Conservation (phyloP, 1,140 invertebrate genomes). For the Papilio glaucus region DNA sequence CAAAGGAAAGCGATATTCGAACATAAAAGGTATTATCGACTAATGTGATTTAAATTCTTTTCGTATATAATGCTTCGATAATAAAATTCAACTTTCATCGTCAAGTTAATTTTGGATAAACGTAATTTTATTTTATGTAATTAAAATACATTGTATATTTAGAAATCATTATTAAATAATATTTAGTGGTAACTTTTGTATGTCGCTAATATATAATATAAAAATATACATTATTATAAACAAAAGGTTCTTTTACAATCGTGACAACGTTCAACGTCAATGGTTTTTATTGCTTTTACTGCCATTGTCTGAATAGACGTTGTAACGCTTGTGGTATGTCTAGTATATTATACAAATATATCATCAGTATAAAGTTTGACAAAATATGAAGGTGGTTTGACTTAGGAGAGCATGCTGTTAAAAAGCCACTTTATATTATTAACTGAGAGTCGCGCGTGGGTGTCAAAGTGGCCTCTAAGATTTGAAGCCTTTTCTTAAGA, state of each 20-base stretch:
- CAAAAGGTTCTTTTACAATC: too few relatives aligned
- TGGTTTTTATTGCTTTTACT: too few relatives aligned
- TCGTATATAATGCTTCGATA: not conserved
- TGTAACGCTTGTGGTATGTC: too few relatives aligned
- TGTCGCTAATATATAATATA: not conserved
- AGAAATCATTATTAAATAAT: not conserved
- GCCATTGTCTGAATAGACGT: too few relatives aligned
- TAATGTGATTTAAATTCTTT: not conserved
- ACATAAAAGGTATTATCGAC: conserved; percentile 13
- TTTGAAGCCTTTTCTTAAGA: not conserved
- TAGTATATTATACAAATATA: too few relatives aligned
- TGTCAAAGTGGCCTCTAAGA: not conserved
- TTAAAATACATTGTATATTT: not conserved
- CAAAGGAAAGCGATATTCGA: conserved; percentile 36
- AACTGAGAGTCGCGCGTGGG: not conserved
- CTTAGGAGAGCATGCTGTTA: conserved; percentile 6
- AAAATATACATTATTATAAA: not conserved
- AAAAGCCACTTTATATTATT: not conserved
- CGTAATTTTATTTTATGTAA: not conserved
- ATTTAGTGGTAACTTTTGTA: not conserved
- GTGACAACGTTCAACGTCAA: too few relatives aligned
- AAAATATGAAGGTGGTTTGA: not conserved
- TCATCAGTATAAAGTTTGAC: not conserved
- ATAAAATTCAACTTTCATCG: not conserved
- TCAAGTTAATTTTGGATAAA: not conserved